Evolutionary conservation across 2,113 vertebrate species (phyloP).

Genomic region (Dermatemys mawii): DNA sequence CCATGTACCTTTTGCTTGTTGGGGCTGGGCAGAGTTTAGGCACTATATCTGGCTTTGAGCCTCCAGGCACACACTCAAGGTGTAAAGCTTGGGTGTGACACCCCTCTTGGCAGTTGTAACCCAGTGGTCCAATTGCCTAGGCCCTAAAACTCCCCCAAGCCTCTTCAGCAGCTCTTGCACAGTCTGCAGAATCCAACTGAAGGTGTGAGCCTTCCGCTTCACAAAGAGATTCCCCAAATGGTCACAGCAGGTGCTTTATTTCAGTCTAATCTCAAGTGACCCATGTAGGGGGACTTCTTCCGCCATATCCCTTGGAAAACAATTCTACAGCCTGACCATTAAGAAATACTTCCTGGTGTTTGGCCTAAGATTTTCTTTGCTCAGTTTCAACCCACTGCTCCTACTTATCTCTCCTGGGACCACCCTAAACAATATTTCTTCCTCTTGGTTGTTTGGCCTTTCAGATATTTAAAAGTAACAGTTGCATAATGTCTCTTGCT

Average conservation of each 20-base stretch:
- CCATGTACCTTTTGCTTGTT: background rate
- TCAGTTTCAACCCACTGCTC: background rate
- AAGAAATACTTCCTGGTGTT: slow-evolving; percentile 33
- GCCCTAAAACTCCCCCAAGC: background rate
- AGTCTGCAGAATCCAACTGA: background rate
- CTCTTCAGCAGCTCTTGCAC: background rate
- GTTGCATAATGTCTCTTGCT: background rate
- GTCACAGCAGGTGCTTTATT: slow-evolving; percentile 43
- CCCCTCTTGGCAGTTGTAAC: background rate
- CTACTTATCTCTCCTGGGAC: background rate
- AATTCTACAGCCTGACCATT: background rate
- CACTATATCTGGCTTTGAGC: background rate
- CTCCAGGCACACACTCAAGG: background rate
- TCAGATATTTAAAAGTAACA: background rate
- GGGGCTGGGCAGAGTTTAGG: background rate
- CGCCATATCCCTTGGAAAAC: slow-evolving; percentile 28
- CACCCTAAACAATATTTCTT: background rate
- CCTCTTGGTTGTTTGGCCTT: background rate
- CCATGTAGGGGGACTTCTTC: slow-evolving; percentile 26
- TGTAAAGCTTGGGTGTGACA: background rate
- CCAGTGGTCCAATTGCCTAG: background rate
- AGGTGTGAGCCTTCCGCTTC: background rate
- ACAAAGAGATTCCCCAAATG: background rate
- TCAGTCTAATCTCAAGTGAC: slow-evolving; percentile 58
- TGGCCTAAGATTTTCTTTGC: slow-evolving; percentile 16